Evolutionary conservation across 1,140 invertebrate genomes (phyloP).

Genomic region (Diachasma alloeum): DNA sequence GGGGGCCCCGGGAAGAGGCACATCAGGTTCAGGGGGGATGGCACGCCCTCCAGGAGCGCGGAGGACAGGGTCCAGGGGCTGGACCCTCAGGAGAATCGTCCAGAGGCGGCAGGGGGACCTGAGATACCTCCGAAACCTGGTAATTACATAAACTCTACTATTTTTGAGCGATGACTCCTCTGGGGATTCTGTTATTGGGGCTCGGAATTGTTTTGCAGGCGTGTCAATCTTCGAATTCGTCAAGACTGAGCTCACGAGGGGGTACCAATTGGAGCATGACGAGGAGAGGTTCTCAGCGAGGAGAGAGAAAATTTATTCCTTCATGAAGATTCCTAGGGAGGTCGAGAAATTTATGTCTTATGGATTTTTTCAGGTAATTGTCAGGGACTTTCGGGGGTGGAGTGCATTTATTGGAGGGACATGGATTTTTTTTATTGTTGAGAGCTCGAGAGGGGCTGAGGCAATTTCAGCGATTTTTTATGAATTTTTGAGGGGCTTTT

Average conservation of each 20-base stretch:
- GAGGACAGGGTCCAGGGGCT: slow-evolving; percentile 23
- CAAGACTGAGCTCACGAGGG: slow-evolving; percentile 86
- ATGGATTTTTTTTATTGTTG: no score
- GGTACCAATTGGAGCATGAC: slow-evolving; percentile 91
- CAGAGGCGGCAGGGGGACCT: slow-evolving; percentile 12
- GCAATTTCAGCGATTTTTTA: no score
- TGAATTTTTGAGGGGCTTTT: no score
- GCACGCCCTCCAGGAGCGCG: slow-evolving; percentile 18
- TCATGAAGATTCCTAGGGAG: slow-evolving; percentile 95
- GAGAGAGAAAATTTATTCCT: slow-evolving; percentile 95
- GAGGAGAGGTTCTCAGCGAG: slow-evolving; percentile 93
- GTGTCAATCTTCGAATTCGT: slow-evolving; percentile 78
- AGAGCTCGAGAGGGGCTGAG: no score
- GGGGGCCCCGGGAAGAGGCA: slow-evolving; percentile 34
- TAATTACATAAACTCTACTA: slow-evolving; percentile 16
- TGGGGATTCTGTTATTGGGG: background rate
- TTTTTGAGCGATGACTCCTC: background rate
- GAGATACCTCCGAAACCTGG: slow-evolving; percentile 28
- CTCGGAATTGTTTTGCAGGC: slow-evolving; percentile 35
- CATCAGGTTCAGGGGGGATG: slow-evolving; percentile 34
- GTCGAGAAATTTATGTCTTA: slow-evolving; percentile 94
- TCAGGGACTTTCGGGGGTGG: background rate
- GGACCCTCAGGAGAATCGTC: slow-evolving; percentile 18
- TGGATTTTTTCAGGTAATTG: slow-evolving; percentile 85
- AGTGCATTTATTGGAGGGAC: no score